These are phyloP conservation scores for Oryzias celebensis DNA, from an alignment of 2,113 vertebrate species.

Conservation along the genomic window DNA sequence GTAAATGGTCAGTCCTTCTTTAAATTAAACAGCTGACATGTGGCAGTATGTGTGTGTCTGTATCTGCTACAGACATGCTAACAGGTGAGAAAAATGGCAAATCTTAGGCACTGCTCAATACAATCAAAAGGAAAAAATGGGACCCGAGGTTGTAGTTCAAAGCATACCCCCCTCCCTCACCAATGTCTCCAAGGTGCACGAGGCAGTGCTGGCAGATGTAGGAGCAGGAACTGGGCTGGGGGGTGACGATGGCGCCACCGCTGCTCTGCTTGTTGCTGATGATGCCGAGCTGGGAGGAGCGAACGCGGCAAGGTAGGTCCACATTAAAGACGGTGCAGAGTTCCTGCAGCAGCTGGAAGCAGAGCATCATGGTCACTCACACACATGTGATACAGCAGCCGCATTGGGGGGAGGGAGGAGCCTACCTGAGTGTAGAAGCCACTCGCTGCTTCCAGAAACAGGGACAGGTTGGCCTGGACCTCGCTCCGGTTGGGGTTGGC, in stretches of 20 bases:
- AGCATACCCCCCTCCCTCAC: conserved; percentile 69
- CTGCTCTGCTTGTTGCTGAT: conserved; percentile 93
- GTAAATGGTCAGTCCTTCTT: too few relatives aligned
- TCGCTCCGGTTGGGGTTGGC: conserved; percentile 98
- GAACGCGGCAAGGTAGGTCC: conserved; percentile 96
- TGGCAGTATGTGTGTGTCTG: too few relatives aligned
- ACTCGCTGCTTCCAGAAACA: conserved; percentile 97
- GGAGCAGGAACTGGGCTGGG: conserved; percentile 97
- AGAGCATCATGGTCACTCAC: neutral
- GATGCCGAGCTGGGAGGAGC: conserved; percentile 97
- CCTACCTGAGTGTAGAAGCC: conserved; percentile 97
- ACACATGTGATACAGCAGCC: neutral
- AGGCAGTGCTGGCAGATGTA: conserved; percentile 99
- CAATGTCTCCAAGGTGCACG: conserved; percentile 98
- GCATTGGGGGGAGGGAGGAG: neutral
- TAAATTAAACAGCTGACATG: too few relatives aligned
- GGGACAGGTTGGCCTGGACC: conserved; percentile 96
- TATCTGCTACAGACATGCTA: too few relatives aligned
- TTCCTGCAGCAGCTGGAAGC: conserved; percentile 89
- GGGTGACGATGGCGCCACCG: conserved; percentile 92
- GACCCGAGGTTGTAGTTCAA: too few relatives aligned
- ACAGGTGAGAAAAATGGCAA: too few relatives aligned
- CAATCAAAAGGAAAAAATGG: too few relatives aligned
- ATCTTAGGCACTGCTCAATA: too few relatives aligned
- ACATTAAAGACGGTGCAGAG: conserved; percentile 98